Conservation (phyloP, 2,888 invertebrate genomes). For the Lycaena phlaeas region DNA sequence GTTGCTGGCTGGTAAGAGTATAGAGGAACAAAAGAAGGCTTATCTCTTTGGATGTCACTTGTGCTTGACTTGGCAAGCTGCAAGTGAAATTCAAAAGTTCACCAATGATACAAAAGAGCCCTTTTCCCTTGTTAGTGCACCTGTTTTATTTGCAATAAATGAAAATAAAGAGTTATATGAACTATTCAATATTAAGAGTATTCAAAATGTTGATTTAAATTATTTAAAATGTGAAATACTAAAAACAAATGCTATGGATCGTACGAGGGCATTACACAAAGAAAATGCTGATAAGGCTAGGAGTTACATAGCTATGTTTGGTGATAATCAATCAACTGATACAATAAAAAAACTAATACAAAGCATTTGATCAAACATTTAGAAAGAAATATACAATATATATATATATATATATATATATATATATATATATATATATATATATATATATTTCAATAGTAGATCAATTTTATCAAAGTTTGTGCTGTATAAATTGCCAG, state of each 20-base stretch:
- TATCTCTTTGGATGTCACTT: slow-evolving; percentile 86
- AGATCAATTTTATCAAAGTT: no score
- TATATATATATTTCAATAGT: no score
- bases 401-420: no score
- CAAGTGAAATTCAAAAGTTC: slow-evolving; percentile 46
- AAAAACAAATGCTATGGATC: slow-evolving; percentile 48
- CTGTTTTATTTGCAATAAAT: slow-evolving; percentile 86
- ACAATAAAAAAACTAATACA: slow-evolving; percentile 54
- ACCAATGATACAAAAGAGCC: slow-evolving; percentile 71
- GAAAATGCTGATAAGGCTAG: slow-evolving; percentile 47
- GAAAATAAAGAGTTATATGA: slow-evolving; percentile 78
- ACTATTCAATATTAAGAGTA: slow-evolving; percentile 64
- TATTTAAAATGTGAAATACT: slow-evolving; percentile 49
- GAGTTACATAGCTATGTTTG: slow-evolving; percentile 41
- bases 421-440: no score
- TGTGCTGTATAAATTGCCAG: no score
- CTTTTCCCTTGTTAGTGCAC: slow-evolving; percentile 84
- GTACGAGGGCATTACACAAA: slow-evolving; percentile 39
- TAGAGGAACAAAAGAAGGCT: slow-evolving; percentile 79
- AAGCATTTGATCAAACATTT: slow-evolving; percentile 27
- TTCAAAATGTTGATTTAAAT: slow-evolving; percentile 75
- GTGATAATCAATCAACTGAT: slow-evolving; percentile 43
- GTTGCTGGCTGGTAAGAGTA: slow-evolving; percentile 78
- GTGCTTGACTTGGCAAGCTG: slow-evolving; percentile 86
- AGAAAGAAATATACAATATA: not conserved